A percentile compares a stretch with the other conserved stretches of the same genome.
Conservation (phyloP, 2,797 vertebrate species). For the Gila robusta region DNA sequence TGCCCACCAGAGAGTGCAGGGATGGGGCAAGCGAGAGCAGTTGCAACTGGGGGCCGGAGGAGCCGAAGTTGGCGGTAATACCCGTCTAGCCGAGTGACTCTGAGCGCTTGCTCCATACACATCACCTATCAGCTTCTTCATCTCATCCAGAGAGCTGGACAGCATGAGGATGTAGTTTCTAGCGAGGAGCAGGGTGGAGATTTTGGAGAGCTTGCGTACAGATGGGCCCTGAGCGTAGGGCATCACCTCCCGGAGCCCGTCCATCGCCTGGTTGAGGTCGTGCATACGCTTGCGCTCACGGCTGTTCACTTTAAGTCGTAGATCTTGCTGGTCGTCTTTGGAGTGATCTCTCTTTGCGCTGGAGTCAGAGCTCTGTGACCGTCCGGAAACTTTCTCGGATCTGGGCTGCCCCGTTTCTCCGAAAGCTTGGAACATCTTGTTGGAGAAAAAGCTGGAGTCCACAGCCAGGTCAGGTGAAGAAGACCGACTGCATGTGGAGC, state of each 20-base stretch:
- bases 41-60: conserved; percentile 68
- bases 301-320: conserved; percentile 86
- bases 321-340: conserved; percentile 78
- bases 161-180: conserved; percentile 88
- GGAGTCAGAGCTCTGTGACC: neutral
- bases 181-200: conserved; percentile 84
- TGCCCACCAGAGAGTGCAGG: conserved; percentile 77
- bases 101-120: conserved; percentile 78
- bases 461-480: conserved; percentile 82
- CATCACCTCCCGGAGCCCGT: conserved; percentile 87
- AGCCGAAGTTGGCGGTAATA: conserved; percentile 53
- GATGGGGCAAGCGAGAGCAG: conserved; percentile 80
- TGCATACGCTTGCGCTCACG: conserved; percentile 88
- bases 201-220: conserved; percentile 86
- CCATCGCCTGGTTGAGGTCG: conserved; percentile 87
- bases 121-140: conserved; percentile 85
- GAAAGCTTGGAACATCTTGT: conserved; percentile 81
- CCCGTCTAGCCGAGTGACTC: conserved; percentile 63
- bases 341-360: conserved; percentile 66
- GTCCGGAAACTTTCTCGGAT: neutral
- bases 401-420: conserved; percentile 44
- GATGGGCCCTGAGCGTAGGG: conserved; percentile 86
- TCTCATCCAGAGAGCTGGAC: conserved; percentile 86
- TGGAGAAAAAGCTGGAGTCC: conserved; percentile 78
- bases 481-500: conserved; percentile 81